Conservation (phyloP, 2,888 invertebrate species). For the Acleris laterana region DNA sequence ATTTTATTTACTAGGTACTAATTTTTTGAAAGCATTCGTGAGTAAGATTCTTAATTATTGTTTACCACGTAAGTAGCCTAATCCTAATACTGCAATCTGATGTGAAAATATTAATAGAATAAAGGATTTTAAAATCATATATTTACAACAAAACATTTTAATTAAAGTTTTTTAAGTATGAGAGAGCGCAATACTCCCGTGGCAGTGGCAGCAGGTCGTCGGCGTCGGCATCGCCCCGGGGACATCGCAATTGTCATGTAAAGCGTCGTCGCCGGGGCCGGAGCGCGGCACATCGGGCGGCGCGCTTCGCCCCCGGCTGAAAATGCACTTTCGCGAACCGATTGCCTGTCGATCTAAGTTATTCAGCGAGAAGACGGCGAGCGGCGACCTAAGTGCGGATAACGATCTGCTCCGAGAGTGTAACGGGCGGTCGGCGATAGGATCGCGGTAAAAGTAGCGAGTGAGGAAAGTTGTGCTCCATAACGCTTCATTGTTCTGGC, state of each 20-base stretch:
- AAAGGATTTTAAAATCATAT: background rate
- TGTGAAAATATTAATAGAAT: background rate
- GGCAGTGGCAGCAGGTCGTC: conserved; percentile 49
- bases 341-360: conserved; percentile 78
- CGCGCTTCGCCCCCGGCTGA: conserved; percentile 71
- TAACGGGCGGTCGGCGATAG: conserved; percentile 53
- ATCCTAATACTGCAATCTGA: background rate
- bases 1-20: no score
- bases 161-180: conserved; percentile 40
- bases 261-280: conserved; percentile 66
- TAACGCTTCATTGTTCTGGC: conserved; percentile 50
- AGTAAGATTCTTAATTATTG: no score
- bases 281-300: conserved; percentile 58
- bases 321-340: conserved; percentile 81
- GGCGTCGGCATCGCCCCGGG: conserved; percentile 63
- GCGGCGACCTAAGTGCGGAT: conserved; percentile 66
- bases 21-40: no score
- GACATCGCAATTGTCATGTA: conserved; percentile 80
- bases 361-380: conserved; percentile 61
- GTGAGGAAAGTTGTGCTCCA: conserved; percentile 49
- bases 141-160: conserved; percentile 13
- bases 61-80: no score
- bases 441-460: conserved; percentile 53
- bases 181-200: conserved; percentile 53
- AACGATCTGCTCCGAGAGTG: conserved; percentile 63